Percentiles rank a stretch among this genome's conserved stretches.
phyloP scores from a whole-genome alignment of 1,140 invertebrate genomes.

The Caenorhabditis latens region DNA sequence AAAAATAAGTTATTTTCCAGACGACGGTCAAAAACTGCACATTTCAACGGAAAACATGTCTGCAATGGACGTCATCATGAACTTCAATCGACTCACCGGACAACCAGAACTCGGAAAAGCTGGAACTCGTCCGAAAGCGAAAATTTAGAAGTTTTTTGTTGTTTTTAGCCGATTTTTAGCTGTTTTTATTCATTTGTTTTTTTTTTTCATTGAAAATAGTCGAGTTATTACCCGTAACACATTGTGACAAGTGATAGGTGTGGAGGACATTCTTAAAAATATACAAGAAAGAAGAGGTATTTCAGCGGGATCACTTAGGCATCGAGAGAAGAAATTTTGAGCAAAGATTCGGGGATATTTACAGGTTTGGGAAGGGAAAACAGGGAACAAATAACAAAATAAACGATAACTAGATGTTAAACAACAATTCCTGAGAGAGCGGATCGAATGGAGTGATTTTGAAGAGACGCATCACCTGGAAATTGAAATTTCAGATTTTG shows the following conservation, averaged over 20 bases:
- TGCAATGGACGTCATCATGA: conserved; percentile 71
- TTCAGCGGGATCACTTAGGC: no score
- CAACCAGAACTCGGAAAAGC: conserved; percentile 72
- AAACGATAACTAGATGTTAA: conserved; percentile 55
- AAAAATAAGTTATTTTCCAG: conserved; percentile 59
- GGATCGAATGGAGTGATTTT: conserved; percentile 76
- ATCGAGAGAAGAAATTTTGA: no score
- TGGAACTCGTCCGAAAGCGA: conserved; percentile 65
- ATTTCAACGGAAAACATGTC: conserved; percentile 75
- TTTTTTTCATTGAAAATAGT: no score
- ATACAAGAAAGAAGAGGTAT: no score
- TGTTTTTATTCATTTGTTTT: no score
- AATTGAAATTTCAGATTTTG: neutral
- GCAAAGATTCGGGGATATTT: no score
- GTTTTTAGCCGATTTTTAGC: neutral
- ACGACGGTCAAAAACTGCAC: conserved; percentile 70
- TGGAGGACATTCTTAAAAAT: no score
- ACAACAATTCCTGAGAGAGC: conserved; percentile 74
- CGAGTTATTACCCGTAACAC: neutral
- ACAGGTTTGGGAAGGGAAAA: no score
- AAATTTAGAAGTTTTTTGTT: conserved; percentile 49
- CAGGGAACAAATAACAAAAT: neutral
- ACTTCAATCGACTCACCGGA: conserved; percentile 74
- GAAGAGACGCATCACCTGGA: conserved; percentile 76
- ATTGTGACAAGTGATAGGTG: no score